phyloP scores from a whole-genome alignment of 2,888 invertebrate genomes.

The Dryocosmus kuriphilus region DNA sequence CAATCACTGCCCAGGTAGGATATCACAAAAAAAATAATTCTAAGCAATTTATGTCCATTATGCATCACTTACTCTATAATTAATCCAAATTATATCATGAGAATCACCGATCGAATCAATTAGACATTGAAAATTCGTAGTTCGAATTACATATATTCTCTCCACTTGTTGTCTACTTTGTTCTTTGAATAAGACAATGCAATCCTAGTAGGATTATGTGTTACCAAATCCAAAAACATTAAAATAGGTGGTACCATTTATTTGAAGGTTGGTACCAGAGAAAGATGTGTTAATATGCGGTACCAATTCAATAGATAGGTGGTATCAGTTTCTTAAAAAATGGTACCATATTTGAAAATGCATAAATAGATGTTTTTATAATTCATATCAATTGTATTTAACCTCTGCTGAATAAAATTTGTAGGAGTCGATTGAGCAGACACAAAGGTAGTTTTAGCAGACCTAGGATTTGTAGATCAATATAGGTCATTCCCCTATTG shows the following conservation, averaged over 20 bases:
- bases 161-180: background rate
- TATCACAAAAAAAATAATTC: background rate
- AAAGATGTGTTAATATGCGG: background rate
- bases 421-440: background rate
- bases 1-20: slow-evolving; percentile 74
- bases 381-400: too few species aligned
- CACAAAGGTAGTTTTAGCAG: background rate
- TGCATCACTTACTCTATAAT: background rate
- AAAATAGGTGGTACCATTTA: background rate
- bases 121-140: background rate
- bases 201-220: background rate
- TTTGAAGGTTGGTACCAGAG: background rate
- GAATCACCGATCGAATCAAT: background rate
- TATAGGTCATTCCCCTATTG: slow-evolving; percentile 61
- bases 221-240: background rate
- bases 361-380: too few species aligned
- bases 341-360: background rate
- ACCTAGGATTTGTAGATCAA: slow-evolving; percentile 54
- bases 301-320: background rate
- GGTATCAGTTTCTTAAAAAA: background rate
- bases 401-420: background rate
- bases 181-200: too few species aligned
- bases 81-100: background rate
- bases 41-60: background rate
- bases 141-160: background rate